Conservation (phyloP, 2,113 vertebrate species). For the Pycnonotus jocosus region DNA sequence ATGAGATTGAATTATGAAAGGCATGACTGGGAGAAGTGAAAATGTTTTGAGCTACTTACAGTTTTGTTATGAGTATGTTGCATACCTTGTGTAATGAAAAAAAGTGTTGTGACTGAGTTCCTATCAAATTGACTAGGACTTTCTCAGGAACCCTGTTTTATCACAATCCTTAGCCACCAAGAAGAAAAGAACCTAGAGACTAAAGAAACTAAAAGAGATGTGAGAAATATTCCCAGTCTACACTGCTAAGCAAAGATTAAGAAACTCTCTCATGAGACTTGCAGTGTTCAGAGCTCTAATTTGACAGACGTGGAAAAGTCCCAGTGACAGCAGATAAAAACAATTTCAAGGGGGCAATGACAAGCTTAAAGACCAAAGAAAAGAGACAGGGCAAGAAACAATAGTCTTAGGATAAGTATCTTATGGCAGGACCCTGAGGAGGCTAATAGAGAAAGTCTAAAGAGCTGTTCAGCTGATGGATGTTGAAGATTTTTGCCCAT, state of each 20-base stretch:
- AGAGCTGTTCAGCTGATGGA: not conserved
- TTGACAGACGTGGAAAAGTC: not conserved
- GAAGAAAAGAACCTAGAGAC: not conserved
- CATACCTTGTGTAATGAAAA: not conserved
- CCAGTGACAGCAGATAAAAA: not conserved
- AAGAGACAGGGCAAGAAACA: not conserved
- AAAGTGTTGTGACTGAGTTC: not conserved
- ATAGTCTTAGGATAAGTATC: not conserved
- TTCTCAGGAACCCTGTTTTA: not conserved
- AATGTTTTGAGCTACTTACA: not conserved
- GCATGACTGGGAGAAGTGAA: rapidly evolving
- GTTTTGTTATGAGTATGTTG: not conserved
- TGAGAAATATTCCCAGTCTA: not conserved
- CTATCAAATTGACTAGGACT: not conserved
- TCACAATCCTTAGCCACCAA: not conserved
- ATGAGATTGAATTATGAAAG: not conserved
- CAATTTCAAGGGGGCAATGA: not conserved
- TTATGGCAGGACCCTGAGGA: not conserved
- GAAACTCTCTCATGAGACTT: not conserved
- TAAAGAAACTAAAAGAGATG: not conserved
- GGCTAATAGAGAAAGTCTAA: not conserved
- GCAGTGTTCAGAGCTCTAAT: not conserved
- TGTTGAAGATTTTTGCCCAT: not conserved
- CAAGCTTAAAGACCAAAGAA: not conserved
- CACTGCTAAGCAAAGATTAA: not conserved